phyloP scores from a whole-genome alignment of 2,888 invertebrate genomes.

The Anorthoa munda region DNA sequence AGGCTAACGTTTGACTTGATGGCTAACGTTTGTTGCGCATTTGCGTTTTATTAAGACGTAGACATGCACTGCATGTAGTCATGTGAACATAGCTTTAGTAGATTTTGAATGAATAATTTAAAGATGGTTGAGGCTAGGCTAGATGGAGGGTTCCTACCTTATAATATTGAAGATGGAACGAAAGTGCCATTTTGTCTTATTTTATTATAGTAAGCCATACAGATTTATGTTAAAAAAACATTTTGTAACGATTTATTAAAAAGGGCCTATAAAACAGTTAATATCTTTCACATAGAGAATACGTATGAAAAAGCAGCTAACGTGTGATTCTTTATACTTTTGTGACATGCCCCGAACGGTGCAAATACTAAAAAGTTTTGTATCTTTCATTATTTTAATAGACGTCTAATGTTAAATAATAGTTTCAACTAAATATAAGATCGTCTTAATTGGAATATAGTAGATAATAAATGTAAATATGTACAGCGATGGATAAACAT shows the following conservation, averaged over 20 bases:
- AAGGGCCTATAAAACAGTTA: conserved; percentile 44
- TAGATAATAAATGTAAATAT: conserved; percentile 82
- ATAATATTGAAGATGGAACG: conserved; percentile 62
- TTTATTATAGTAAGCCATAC: conserved; percentile 62
- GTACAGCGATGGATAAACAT: conserved; percentile 79
- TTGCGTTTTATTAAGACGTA: conserved; percentile 17
- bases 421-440: conserved; percentile 56
- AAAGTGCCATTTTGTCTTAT: conserved; percentile 66
- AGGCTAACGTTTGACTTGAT: conserved; percentile 15
- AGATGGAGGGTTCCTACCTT: conserved; percentile 60
- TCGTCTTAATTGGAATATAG: conserved; percentile 60
- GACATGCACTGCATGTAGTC: not conserved
- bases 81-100: conserved; percentile 8
- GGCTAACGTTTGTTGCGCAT: not conserved
- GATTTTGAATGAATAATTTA: conserved; percentile 13
- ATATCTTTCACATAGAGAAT: conserved; percentile 13
- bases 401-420: conserved; percentile 48
- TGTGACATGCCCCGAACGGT: conserved; percentile 43
- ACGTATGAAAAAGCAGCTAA: conserved; percentile 14
- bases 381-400: conserved; percentile 50
- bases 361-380: conserved; percentile 47
- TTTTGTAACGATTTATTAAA: conserved; percentile 49
- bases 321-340: conserved; percentile 37
- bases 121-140: conserved; percentile 48
- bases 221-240: conserved; percentile 50